phyloP scores from a whole-genome alignment of 2,797 vertebrate species.

The Semotilus atromaculatus region DNA sequence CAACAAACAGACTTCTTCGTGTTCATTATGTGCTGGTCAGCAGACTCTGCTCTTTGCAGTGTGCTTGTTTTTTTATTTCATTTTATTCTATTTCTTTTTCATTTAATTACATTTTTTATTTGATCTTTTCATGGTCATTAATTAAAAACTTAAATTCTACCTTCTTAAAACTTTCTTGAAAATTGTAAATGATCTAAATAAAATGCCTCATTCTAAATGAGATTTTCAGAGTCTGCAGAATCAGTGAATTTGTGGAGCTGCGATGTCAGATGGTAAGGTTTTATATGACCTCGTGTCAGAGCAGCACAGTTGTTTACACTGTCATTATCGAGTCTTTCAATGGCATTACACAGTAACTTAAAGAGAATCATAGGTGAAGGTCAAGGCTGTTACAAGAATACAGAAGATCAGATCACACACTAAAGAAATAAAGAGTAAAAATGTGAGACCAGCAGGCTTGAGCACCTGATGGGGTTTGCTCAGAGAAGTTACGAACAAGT shows the following conservation, averaged over 20 bases:
- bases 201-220: background rate
- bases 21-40: constrained; percentile 31
- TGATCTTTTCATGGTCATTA: background rate
- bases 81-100: background rate
- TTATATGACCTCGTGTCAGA: constrained; percentile 25
- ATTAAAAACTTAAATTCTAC: background rate
- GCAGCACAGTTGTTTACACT: constrained; percentile 42
- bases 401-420: constrained; percentile 26
- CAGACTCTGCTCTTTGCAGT: background rate
- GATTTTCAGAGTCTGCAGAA: background rate
- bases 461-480: constrained; percentile 57
- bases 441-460: constrained; percentile 22
- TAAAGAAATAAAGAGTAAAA: constrained; percentile 40
- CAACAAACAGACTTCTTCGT: constrained; percentile 29
- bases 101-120: background rate
- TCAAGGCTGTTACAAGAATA: constrained; percentile 23
- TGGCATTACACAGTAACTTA: constrained; percentile 36
- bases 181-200: background rate
- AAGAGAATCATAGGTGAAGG: constrained; percentile 30
- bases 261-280: constrained; percentile 35
- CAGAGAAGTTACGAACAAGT: constrained; percentile 38
- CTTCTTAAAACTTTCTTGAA: background rate
- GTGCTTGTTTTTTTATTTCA: background rate
- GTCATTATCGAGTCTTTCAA: constrained; percentile 43
- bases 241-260: constrained; percentile 13